Conservation (phyloP, 2,888 invertebrate species). For the Drosophila helvetica region DNA sequence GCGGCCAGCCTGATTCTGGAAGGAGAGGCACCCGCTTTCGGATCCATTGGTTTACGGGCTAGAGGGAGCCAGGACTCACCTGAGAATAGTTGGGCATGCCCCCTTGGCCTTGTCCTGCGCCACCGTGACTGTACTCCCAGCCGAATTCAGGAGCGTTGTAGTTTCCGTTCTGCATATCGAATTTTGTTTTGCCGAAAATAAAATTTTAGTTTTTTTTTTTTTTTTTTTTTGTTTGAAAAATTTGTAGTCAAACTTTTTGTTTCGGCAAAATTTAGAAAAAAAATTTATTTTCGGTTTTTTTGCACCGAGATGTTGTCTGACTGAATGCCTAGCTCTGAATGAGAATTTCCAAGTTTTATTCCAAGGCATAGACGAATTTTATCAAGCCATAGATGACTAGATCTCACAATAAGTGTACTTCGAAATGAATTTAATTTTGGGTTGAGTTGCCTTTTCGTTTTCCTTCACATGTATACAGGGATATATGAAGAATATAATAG, state of each 20-base stretch:
- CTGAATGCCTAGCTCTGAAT: conserved; percentile 41
- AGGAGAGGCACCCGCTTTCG: background rate
- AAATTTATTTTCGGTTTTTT: background rate
- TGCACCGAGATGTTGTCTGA: conserved; percentile 32
- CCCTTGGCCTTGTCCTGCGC: background rate
- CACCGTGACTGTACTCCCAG: conserved; percentile 56
- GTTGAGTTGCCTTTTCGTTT: background rate
- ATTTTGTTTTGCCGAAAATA: conserved; percentile 4
- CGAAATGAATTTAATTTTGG: too few species aligned
- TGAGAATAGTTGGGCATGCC: conserved; percentile 41
- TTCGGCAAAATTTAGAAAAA: conserved; percentile 9
- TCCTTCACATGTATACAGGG: too few species aligned
- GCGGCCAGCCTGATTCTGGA: conserved; percentile 32
- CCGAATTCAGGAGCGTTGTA: conserved; percentile 52
- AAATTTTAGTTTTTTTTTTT: background rate
- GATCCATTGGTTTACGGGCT: background rate
- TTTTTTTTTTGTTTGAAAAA: background rate
- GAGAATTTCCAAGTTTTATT: conserved; percentile 6
- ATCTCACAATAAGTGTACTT: background rate
- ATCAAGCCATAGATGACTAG: background rate
- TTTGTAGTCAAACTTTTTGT: conserved; percentile 4
- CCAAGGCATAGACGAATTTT: background rate
- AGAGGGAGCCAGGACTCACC: conserved; percentile 31
- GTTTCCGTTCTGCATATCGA: conserved; percentile 55
- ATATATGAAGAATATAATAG: too few species aligned